phyloP scores from a whole-genome alignment of 2,113 vertebrate genomes.

The Lycocorax pyrrhopterus region DNA sequence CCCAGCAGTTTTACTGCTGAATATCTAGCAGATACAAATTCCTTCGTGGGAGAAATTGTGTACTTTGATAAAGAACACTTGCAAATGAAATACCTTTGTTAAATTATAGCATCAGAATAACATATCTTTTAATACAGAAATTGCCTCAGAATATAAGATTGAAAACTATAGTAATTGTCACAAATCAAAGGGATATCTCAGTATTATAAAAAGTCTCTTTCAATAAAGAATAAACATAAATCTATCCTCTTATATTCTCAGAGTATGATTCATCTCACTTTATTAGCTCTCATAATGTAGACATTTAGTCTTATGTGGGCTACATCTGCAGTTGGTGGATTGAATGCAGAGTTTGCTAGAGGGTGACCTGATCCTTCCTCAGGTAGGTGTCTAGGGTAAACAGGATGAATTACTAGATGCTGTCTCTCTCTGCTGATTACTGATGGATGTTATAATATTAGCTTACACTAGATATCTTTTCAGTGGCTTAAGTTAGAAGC shows the following conservation, averaged over 20 bases:
- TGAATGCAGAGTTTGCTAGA: background rate
- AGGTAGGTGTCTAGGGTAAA: background rate
- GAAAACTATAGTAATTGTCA: conserved; percentile 8
- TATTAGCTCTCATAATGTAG: background rate
- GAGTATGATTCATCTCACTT: background rate
- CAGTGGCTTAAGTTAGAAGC: background rate
- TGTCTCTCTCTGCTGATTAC: background rate
- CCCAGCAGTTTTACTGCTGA: conserved; percentile 21
- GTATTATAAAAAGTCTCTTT: background rate
- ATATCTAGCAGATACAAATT: background rate
- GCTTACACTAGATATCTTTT: background rate
- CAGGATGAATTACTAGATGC: background rate
- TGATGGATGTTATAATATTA: background rate
- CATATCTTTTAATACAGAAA: background rate
- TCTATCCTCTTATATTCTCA: background rate
- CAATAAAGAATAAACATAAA: conserved; percentile 26
- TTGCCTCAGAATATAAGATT: background rate
- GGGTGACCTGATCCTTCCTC: conserved; percentile 1
- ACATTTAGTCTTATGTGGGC: background rate
- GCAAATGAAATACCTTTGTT: conserved; percentile 31
- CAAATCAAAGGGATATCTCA: background rate
- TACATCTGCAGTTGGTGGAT: background rate
- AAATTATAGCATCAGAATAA: conserved; percentile 4
- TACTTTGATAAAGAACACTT: conserved; percentile 40
- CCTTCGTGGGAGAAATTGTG: conserved; percentile 18